These are phyloP conservation scores for Seladonia tumulorum DNA, from an alignment of 2,888 invertebrate species.

Conservation along the genomic window DNA sequence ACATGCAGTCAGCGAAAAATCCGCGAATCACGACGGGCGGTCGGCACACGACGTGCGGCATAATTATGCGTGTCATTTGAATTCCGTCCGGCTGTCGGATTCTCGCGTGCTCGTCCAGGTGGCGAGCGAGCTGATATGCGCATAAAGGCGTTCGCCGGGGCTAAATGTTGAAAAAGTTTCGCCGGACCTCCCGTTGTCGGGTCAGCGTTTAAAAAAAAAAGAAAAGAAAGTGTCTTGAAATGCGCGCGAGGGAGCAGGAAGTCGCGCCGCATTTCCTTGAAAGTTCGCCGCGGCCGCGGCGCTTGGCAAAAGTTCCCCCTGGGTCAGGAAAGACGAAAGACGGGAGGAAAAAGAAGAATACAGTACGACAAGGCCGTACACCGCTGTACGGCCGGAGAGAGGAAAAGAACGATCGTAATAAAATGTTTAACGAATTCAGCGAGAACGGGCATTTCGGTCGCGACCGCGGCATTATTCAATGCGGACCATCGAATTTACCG, in stretches of 20 bases:
- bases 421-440: conserved; percentile 48
- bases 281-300: not conserved
- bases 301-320: conserved; percentile 17
- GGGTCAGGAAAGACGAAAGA: not conserved
- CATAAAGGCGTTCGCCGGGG: conserved; percentile 2
- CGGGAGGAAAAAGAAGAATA: not conserved
- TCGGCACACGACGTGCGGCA: not conserved
- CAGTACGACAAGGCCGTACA: not conserved
- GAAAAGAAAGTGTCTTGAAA: conserved; percentile 8
- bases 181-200: conserved; percentile 1
- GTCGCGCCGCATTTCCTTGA: conserved; percentile 12
- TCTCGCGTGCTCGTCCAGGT: not conserved
- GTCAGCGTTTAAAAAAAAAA: conserved; percentile 22
- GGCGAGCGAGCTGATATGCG: conserved; percentile 5
- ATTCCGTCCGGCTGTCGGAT: conserved; percentile 15
- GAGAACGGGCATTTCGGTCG: not conserved
- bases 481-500: conserved; percentile 36
- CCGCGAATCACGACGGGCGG: not conserved
- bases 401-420: conserved; percentile 4
- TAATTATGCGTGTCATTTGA: conserved; percentile 19
- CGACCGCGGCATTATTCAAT: conserved; percentile 41
- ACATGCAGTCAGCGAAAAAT: not conserved
- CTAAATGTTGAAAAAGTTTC: conserved; percentile 32
- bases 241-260: not conserved
- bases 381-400: not conserved